Evolutionary conservation across 2,797 vertebrate species (phyloP).

Genomic region (Myotis daubentonii): DNA sequence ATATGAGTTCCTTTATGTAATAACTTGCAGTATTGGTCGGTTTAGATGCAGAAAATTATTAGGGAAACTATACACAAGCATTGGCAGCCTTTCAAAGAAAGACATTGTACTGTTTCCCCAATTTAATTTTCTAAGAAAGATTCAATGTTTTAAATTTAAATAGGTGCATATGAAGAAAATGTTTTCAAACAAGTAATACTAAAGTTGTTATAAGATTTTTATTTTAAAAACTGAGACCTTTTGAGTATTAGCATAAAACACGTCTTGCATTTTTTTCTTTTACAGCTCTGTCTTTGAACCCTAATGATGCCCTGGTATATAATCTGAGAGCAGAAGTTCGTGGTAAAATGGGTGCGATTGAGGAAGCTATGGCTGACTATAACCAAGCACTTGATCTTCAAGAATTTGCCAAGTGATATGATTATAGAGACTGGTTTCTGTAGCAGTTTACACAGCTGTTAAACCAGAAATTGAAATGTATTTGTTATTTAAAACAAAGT

Average conservation of each 20-base stretch:
- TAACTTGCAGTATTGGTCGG: not conserved
- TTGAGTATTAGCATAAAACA: not conserved
- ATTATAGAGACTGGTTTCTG: not conserved
- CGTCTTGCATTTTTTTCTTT: constrained; percentile 51
- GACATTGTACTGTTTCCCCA: not conserved
- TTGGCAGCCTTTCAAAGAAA: not conserved
- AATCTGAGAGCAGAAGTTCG: constrained; percentile 87
- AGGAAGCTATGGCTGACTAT: constrained; percentile 87
- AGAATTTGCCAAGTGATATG: constrained; percentile 62
- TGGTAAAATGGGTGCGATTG: constrained; percentile 84
- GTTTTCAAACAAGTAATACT: not conserved
- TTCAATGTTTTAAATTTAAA: not conserved
- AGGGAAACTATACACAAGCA: not conserved
- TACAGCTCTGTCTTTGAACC: constrained; percentile 86
- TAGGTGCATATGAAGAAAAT: not conserved
- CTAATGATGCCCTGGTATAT: constrained; percentile 84
- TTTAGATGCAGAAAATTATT: constrained; percentile 8
- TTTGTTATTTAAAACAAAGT: constrained; percentile 58
- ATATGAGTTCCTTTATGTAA: not conserved
- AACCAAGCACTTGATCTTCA: constrained; percentile 85
- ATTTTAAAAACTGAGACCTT: constrained; percentile 40
- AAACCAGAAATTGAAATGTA: constrained; percentile 30
- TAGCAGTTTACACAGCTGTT: not conserved
- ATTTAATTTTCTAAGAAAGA: constrained; percentile 36
- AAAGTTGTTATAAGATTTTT: not conserved